Evolutionary conservation across 2,113 vertebrate species (phyloP), one percentile per base, ranked within the genome.

Genomic region (Sorex araneus): DNA sequence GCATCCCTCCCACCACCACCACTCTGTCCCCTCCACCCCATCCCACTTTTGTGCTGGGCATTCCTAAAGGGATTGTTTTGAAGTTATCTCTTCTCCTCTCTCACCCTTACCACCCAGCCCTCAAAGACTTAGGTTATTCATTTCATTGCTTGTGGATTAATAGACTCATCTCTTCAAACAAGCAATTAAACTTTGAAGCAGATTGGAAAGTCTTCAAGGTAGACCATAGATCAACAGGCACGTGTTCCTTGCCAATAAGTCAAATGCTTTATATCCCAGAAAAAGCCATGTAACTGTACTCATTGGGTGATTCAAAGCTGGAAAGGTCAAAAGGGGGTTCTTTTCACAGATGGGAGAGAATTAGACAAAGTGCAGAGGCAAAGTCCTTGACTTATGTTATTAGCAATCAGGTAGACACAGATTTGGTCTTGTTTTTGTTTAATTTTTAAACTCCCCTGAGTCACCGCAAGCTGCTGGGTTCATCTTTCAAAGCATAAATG

Each of bases 111-210:
- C 19, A 6, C 3, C n/a, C 69, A 54, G 25, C 18, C 79, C 36
- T 86, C 40, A 93, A 80, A 83, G n/a, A 57, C 15, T 77, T 45
- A n/a, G 2, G 8, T 15, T 18, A 78, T 80, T 5, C 1, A 70
- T 92, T 95, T 82, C 86, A 77, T 93, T 83, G 34, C 13, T 75
- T n/a, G 23, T 21, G 2, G 79, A 64, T 77, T 90, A 93, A 67
- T 60, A 71, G 84, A 88, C 8, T 3, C n/a, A 69, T 4, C 47
- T 25, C 57, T 34, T 92, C 30, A 34, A 91, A 50, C 27, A 79
- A n/a, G 64, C 87, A 30, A 32, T 89, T 88, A 21, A 70, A 75
- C 36, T 64, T 7, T 73, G 63, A 80, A 84, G 43, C 6, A 32
- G 32, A 67, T 11, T 7, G 15, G 15, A 76, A 79, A 73, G 28